Percentiles rank a stretch among this genome's conserved stretches.
Evolutionary conservation across 2,888 invertebrate genomes (phyloP).

Genomic region (Geophilus truncorum): DNA sequence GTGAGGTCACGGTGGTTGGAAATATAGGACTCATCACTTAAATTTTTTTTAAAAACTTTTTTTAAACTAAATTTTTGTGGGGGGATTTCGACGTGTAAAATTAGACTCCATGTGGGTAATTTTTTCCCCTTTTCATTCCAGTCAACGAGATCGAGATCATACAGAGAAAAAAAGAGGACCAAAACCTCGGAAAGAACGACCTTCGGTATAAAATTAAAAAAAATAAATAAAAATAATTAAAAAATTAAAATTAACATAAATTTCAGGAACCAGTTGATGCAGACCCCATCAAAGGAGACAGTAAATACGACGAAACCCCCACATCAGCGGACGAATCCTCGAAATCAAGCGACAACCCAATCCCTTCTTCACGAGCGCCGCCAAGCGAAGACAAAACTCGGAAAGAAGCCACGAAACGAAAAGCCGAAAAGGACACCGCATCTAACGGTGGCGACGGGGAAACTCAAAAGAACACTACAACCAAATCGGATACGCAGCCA

Average conservation of each 20-base stretch:
- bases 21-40: not conserved
- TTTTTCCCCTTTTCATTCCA: constrained; percentile 36
- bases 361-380: not conserved
- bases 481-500: not conserved
- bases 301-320: not conserved
- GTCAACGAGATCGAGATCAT: constrained; percentile 55
- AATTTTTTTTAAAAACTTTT: not conserved
- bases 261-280: not conserved
- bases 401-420: not conserved
- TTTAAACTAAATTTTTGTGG: not conserved
- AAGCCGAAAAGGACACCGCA: not conserved
- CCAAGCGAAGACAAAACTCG: not conserved
- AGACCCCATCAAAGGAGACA: not conserved
- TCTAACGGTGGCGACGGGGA: not conserved
- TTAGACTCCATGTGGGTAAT: not conserved
- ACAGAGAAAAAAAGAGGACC: constrained; percentile 57
- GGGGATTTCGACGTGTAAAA: not conserved
- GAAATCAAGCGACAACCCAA: not conserved
- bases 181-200: constrained; percentile 55
- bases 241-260: not conserved
- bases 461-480: not conserved
- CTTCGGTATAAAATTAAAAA: constrained; percentile 32
- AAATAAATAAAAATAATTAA: not conserved
- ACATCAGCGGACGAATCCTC: not conserved
- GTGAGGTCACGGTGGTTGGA: too few species aligned